Base-by-base conservation (phyloP, 2,888 invertebrate species). In the Hyppa rectilinea region DNA sequence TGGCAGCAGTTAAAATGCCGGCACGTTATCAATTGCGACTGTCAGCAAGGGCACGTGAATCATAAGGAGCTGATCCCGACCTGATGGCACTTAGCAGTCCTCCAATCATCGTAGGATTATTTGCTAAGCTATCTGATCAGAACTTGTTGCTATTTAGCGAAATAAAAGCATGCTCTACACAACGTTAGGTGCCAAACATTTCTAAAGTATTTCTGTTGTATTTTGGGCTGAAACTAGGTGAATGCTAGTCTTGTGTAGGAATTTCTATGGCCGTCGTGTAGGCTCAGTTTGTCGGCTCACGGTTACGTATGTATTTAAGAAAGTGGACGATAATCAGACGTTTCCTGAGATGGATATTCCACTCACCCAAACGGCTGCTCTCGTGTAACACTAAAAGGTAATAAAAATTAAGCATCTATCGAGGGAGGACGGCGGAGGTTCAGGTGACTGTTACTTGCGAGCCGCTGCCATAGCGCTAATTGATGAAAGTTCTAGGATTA, bases 251-350 rank as follows among this genome's bases (percentile, higher is more conserved):
- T 59, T 72, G 23, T 34, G 56, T 58, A 26, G 45, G 31, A 60
- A 64, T 52, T 47, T 58, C 45, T 60, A 47, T 55, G 29, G 31
- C 40, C n/a, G 31, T n/a, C 40, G 34, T 47, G 45, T 40, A 34
- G 38, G 45, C 14, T 62, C 40, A 36, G 40, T 71, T 10, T 23
- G 34, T 20, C 34, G 40, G 49, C 23, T 47, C 40, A 26, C 52
- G 40, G 45, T 65, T 43, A 56, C 71, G 34, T 76, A 55, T 61
- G 66, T 80, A 50, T 72, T 72, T 61, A 76, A 60, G 69, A 81
- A 72, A 81, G 60, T 66, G 52, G 45, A 59, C 43, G 14, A 29
- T 43, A 68, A 40, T 65, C 55, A 31, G 45, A 40, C 40, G 31
- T 49, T 67, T 62, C 53, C 50, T 71, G 43, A 50, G 26, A 9